phyloP scores from a whole-genome alignment of 2,113 vertebrate genomes.

The Aptenodytes forsteri region DNA sequence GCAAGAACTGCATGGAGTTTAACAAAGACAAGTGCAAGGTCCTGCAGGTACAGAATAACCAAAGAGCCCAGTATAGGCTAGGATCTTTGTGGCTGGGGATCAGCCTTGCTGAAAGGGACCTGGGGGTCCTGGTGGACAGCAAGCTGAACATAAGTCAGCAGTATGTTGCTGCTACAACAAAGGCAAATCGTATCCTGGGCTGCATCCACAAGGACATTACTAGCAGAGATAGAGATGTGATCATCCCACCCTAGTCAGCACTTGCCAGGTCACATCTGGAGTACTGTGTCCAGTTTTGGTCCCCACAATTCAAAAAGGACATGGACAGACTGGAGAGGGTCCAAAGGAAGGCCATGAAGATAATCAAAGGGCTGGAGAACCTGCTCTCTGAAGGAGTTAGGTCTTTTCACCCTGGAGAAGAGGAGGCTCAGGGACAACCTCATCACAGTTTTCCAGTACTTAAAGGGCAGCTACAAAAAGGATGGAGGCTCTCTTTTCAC shows the following conservation, averaged over 20 bases:
- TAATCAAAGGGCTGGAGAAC: neutral
- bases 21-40: neutral
- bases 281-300: neutral
- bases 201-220: neutral
- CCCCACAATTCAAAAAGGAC: neutral
- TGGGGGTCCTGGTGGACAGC: neutral
- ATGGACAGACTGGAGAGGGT: neutral
- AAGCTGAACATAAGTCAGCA: neutral
- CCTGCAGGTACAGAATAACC: neutral
- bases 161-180: neutral
- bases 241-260: neutral
- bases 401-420: neutral
- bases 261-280: neutral
- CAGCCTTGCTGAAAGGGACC: neutral
- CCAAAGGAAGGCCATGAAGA: neutral
- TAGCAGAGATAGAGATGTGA: neutral
- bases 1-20: neutral
- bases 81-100: neutral
- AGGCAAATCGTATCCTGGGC: neutral
- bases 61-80: neutral
- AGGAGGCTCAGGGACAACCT: neutral
- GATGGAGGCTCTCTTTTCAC: neutral
- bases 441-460: neutral
- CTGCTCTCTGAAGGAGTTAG: neutral
- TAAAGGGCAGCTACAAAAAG: neutral